Base-by-base conservation (phyloP, 2,797 vertebrate genomes). In the Mormyrus hasselquistii region DNA sequence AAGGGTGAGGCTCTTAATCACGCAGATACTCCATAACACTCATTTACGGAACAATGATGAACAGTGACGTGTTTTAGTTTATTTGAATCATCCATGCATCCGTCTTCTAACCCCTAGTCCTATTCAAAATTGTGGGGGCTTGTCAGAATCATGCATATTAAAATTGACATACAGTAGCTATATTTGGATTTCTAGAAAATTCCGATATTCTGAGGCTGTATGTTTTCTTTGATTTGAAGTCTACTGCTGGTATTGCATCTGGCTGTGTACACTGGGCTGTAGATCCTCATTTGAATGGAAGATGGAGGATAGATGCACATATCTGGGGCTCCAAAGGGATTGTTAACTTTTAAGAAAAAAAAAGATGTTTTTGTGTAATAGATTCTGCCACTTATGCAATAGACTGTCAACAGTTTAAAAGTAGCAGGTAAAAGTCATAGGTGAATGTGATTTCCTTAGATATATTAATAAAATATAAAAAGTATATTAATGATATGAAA, bases 71-170 rank as follows among this genome's bases (percentile, higher is more conserved):
- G 44, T 22, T 84, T 44, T 22, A 50, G 22, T 84, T 50, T 12
- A 50, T 44, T 47, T 84, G 41, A 69, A 69, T 84, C 25, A 69
- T 34, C 62, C 62, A 34, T 34, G 7, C 10, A 14, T 69, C 62
- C 29, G 1, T 34, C 25, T 69, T 4, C 62, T 34, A 69, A 34
- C 29, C 62, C 25, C 62, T 2, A 34, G 62, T 69, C 62, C 10
- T 84, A 12, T 9, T 84, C 41, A 12, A 19, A 84, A 22, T 50
- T 50, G 79, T 3, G n/a, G 62, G 62, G 62, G 62, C 29, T 69
- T 69, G 25, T 69, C 62, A 69, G 62, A 34, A 69, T 69, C 62
- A 50, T 84, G 79, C 79, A 84, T 22, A 84, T 50, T 84, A 84
- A 22, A 47, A 47, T 47, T 84, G 22, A 44, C 7, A 47, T 84